These are phyloP conservation scores for Brenthis ino DNA, from an alignment of 2,888 invertebrate species.

Conservation along the genomic window DNA sequence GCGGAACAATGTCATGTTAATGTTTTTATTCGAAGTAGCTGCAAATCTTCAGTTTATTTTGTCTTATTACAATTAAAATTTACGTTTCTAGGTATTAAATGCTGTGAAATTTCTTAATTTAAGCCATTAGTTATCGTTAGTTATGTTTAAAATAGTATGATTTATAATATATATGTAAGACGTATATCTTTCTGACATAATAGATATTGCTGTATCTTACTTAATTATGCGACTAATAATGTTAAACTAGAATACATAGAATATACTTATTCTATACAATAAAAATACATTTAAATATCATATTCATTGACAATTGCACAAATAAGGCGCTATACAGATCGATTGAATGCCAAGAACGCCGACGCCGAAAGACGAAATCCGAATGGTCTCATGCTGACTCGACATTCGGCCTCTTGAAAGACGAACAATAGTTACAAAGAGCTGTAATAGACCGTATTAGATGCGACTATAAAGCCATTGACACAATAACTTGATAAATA, in stretches of 20 bases:
- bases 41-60: too few relatives aligned
- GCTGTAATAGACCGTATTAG: constrained; percentile 66
- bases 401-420: constrained; percentile 55
- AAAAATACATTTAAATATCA: neutral
- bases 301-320: constrained; percentile 42
- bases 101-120: too few relatives aligned
- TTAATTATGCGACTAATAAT: too few relatives aligned
- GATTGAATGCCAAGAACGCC: constrained; percentile 58
- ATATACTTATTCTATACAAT: too few relatives aligned
- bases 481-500: constrained; percentile 71
- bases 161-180: too few relatives aligned
- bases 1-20: constrained; percentile 42
- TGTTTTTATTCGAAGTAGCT: constrained; percentile 26
- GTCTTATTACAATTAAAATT: too few relatives aligned
- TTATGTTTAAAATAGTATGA: too few relatives aligned
- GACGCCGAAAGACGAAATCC: constrained; percentile 50
- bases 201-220: too few relatives aligned
- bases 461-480: constrained; percentile 59
- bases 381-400: constrained; percentile 63
- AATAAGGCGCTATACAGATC: constrained; percentile 37
- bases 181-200: too few relatives aligned
- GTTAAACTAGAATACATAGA: too few relatives aligned
- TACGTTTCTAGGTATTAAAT: too few relatives aligned
- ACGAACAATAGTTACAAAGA: constrained; percentile 59
- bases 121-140: too few relatives aligned